A percentile compares a stretch with the other conserved stretches of the same genome.
phyloP scores from a whole-genome alignment of 2,797 vertebrate genomes.

The Bovichtus diacanthus region DNA sequence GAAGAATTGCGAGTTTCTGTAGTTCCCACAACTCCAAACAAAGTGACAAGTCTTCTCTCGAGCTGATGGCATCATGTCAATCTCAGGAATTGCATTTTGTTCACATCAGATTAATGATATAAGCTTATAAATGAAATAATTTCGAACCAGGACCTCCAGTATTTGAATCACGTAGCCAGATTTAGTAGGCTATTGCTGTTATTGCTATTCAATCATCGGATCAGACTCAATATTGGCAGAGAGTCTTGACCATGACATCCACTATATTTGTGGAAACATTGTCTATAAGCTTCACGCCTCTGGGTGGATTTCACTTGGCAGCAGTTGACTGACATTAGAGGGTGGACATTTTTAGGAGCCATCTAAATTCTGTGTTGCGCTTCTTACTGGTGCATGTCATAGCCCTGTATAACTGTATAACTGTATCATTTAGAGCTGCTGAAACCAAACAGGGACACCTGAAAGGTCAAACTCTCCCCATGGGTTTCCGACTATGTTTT shows the following conservation, averaged over 20 bases:
- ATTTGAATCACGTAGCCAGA: not conserved
- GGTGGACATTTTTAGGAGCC: not conserved
- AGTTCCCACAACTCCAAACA: too few species aligned
- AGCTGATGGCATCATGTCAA: not conserved
- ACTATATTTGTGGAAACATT: not conserved
- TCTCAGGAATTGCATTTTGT: not conserved
- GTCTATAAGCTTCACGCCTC: not conserved
- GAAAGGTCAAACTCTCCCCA: slow-evolving; percentile 35
- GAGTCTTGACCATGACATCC: too few species aligned
- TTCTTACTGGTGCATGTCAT: not conserved
- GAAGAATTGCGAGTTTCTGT: too few species aligned
- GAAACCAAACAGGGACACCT: not conserved
- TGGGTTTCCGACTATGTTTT: slow-evolving; percentile 35
- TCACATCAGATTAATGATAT: not conserved
- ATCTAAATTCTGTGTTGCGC: not conserved
- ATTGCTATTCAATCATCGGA: too few species aligned
- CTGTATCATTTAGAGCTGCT: too few species aligned
- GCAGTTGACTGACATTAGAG: not conserved
- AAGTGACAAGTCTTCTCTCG: too few species aligned
- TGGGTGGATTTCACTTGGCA: not conserved
- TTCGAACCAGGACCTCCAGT: not conserved
- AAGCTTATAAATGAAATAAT: not conserved
- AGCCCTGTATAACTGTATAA: not conserved
- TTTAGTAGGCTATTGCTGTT: not conserved
- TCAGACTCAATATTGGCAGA: not conserved